Evolutionary conservation across 64 coral and sea anemone species (phyloP), one percentile per base, ranked within the genome.

Genomic region (Pocillopora damicornis): DNA sequence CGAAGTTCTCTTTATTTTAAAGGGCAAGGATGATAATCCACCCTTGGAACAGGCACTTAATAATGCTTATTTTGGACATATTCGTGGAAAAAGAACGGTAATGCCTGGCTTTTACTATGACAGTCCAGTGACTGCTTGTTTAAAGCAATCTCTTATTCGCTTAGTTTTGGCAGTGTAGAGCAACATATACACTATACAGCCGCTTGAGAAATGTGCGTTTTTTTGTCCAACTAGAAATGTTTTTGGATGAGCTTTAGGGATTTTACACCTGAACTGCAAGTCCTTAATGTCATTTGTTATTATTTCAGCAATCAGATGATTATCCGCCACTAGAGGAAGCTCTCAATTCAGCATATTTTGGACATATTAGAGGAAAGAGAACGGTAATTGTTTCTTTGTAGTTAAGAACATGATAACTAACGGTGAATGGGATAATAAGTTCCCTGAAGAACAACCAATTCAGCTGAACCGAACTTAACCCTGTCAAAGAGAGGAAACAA

Each of bases 61-160:
- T 23, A 79, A 57, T 13, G 77, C 77, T 60, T 79, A 60, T 13
- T 79, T n/a, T 57, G 77, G 77, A 79, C 77, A 79, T 60, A 59
- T 79, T 58, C 51, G 77, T 60, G 77, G 77, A 59, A 79, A 79
- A 60, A 59, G 77, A 79, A 60, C 58, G 77, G 77, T 79, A 79
- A 79, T 30, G 42, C 42, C 42, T 51, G 2, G 42, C 42, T 51
- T 51, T 51, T 7, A 51, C 0, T 51, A 51, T 51, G 42, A 7
- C 42, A 51, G 42, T 51, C 42, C 7, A 51, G 42, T 7, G 2
- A 51, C 30, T 30, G 42, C 2, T 51, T 51, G 7, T 51, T 51
- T 51, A 51, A 51, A 51, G 42, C 42, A 51, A 51, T 51, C 42
- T 51, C 3, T 51, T 2, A 7, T 2, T 51, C 2, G 42, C 42